These are phyloP conservation scores for Onychostruthus taczanowskii DNA, from an alignment of 2,113 vertebrate species.

Conservation along the genomic window DNA sequence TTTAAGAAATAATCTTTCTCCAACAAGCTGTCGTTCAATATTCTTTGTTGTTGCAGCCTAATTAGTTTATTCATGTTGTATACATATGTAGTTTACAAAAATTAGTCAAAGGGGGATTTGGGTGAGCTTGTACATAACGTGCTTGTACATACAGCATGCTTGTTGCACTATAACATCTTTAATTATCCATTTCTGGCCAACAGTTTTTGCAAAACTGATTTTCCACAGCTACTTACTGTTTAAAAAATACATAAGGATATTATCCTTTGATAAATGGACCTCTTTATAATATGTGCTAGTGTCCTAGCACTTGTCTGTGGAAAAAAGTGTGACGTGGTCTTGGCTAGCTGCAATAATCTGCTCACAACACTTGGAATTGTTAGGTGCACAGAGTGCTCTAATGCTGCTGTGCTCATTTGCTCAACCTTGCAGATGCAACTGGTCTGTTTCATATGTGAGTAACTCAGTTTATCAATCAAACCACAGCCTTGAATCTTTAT, in stretches of 20 bases:
- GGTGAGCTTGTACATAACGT: neutral
- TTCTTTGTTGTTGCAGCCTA: neutral
- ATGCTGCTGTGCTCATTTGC: neutral
- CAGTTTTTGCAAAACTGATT: neutral
- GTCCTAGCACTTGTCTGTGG: neutral
- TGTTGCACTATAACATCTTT: neutral
- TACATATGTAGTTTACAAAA: neutral
- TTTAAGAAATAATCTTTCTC: neutral
- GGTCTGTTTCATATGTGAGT: neutral
- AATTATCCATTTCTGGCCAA: neutral
- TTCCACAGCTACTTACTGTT: neutral
- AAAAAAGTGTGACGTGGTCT: neutral
- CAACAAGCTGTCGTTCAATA: neutral
- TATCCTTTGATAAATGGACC: neutral
- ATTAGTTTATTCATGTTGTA: neutral
- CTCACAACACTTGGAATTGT: neutral
- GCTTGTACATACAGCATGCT: neutral
- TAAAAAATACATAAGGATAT: neutral
- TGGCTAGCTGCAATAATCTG: neutral
- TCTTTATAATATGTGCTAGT: neutral
- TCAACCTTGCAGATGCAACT: neutral
- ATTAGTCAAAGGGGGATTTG: neutral
- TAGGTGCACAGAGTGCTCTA: neutral
- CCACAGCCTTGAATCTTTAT: neutral
- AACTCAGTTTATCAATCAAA: neutral